phyloP scores from a whole-genome alignment of 2,888 invertebrate species.

The Drosophila monieri region DNA sequence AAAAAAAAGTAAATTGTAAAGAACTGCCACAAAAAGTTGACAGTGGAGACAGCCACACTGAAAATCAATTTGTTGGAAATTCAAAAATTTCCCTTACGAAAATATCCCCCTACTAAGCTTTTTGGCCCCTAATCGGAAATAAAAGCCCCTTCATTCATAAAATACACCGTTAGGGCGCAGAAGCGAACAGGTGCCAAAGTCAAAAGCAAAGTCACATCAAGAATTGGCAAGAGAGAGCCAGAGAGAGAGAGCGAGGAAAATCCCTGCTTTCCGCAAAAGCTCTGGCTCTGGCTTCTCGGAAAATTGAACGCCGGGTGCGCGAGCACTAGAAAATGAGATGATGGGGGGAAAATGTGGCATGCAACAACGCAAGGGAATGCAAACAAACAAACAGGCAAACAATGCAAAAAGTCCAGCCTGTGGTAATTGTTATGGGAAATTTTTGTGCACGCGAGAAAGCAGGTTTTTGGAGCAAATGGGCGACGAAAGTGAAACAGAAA shows the following conservation, averaged over 20 bases:
- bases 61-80: slow-evolving; percentile 3
- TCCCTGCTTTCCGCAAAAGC: slow-evolving; percentile 13
- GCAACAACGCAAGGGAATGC: slow-evolving; percentile 26
- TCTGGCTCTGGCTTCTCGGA: slow-evolving; percentile 9
- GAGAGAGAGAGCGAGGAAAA: slow-evolving; percentile 14
- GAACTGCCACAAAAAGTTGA: not conserved
- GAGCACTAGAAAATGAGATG: not conserved
- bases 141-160: slow-evolving; percentile 46
- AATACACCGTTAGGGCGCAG: slow-evolving; percentile 36
- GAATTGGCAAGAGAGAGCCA: not conserved
- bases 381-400: slow-evolving; percentile 25
- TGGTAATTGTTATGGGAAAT: slow-evolving; percentile 60
- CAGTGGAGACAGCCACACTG: not conserved
- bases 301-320: slow-evolving; percentile 25
- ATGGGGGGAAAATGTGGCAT: slow-evolving; percentile 16
- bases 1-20: not conserved
- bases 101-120: slow-evolving; percentile 31
- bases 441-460: slow-evolving; percentile 49
- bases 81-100: slow-evolving; percentile 7
- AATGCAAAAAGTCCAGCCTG: slow-evolving; percentile 31
- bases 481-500: slow-evolving; percentile 60
- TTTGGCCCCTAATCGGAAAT: slow-evolving; percentile 5
- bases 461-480: slow-evolving; percentile 63
- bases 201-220: slow-evolving; percentile 22
- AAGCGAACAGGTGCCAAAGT: slow-evolving; percentile 44